A percentile compares a stretch with the other conserved stretches of the same genome.
Evolutionary conservation across 1,140 invertebrate genomes (phyloP).

Genomic region (Drosophila ercepeae): DNA sequence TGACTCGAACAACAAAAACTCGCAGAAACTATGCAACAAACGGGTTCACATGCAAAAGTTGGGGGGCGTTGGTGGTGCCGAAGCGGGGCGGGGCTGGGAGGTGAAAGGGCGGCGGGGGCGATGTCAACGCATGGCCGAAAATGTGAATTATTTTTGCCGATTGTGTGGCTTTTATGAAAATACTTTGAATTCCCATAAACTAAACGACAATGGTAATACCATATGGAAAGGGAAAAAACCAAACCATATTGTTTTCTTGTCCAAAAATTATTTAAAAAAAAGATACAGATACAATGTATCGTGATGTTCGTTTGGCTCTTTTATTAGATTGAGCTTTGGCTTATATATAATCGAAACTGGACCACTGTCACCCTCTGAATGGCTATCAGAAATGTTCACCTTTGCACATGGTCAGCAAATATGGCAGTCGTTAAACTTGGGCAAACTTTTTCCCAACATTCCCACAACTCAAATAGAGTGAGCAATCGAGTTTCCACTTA

Average conservation of each 20-base stretch:
- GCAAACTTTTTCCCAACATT: slow-evolving; percentile 26
- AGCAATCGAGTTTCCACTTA: slow-evolving; percentile 37
- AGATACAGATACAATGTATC: too few relatives aligned
- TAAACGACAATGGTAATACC: slow-evolving; percentile 19
- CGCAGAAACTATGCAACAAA: slow-evolving; percentile 49
- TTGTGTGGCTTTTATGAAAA: slow-evolving; percentile 59
- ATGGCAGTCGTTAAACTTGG: slow-evolving; percentile 32
- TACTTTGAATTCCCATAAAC: slow-evolving; percentile 55
- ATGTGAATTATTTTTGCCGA: slow-evolving; percentile 67
- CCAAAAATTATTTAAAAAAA: neutral
- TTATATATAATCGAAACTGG: neutral
- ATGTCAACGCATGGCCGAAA: slow-evolving; percentile 44
- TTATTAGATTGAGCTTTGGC: too few relatives aligned
- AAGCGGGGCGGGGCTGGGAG: neutral
- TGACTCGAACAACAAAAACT: slow-evolving; percentile 15
- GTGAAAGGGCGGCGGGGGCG: neutral
- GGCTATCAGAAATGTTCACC: slow-evolving; percentile 6
- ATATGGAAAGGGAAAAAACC: neutral
- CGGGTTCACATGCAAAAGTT: slow-evolving; percentile 7
- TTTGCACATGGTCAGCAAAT: slow-evolving; percentile 14
- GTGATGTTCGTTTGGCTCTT: too few relatives aligned
- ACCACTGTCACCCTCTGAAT: slow-evolving; percentile 4
- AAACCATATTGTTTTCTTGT: neutral
- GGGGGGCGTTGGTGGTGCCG: slow-evolving; percentile 5
- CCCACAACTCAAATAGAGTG: slow-evolving; percentile 32